Conservation (phyloP, 2,888 invertebrate species). For the Clitarchus hookeri region DNA sequence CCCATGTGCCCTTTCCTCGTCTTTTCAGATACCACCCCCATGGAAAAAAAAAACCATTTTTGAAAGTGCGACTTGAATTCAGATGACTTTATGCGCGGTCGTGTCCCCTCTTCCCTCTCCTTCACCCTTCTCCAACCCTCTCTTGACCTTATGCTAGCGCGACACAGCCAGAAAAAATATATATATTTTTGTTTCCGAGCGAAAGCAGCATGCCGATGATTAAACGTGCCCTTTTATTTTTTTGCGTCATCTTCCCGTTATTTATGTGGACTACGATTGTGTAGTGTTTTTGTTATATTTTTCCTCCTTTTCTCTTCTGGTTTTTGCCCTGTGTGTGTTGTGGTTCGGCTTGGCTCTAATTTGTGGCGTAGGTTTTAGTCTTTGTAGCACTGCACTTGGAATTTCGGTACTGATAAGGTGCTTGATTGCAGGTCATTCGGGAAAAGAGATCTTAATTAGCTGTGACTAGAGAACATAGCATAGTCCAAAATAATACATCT, state of each 20-base stretch:
- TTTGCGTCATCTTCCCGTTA: neutral
- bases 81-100: neutral
- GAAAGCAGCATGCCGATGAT: constrained; percentile 14
- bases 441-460: no score
- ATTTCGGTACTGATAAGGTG: no score
- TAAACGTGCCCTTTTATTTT: neutral
- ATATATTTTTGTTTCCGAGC: constrained; percentile 1
- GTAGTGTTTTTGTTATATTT: neutral
- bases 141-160: neutral
- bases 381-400: neutral
- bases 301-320: neutral
- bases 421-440: no score
- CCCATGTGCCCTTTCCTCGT: neutral
- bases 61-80: neutral
- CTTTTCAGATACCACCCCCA: neutral
- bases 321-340: neutral
- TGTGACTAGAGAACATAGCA: no score
- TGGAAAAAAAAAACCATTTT: neutral
- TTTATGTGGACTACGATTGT: constrained; percentile 4
- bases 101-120: neutral
- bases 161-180: neutral
- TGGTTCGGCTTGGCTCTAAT: neutral
- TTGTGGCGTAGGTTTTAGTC: neutral
- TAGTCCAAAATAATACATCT: no score
- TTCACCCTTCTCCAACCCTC: neutral